Evolutionary conservation across 2,888 invertebrate species (phyloP).

Genomic region (Parochlus steinenii): DNA sequence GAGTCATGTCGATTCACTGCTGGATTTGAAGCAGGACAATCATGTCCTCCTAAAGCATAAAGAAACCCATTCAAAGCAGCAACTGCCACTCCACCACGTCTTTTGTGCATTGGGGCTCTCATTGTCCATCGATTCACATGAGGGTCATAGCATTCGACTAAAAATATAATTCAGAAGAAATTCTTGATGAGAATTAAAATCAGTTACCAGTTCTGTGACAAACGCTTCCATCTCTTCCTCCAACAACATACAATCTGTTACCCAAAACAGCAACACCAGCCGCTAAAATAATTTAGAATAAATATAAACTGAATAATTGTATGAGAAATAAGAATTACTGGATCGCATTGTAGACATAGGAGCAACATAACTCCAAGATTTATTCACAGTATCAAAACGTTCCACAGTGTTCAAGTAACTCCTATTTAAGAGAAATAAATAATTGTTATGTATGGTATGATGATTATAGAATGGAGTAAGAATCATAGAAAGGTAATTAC

Average conservation of each 20-base stretch:
- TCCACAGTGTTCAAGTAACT: conserved; percentile 89
- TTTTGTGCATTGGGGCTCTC: conserved; percentile 72
- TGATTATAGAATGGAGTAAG: too few relatives aligned
- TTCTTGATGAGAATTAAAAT: too few relatives aligned
- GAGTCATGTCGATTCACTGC: conserved; percentile 71
- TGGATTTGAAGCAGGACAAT: conserved; percentile 77
- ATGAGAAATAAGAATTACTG: too few relatives aligned
- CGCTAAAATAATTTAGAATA: too few relatives aligned
- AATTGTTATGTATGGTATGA: too few relatives aligned
- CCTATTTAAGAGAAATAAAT: conserved; percentile 17
- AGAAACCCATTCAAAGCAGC: conserved; percentile 76
- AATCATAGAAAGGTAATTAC: too few relatives aligned
- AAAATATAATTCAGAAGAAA: too few relatives aligned
- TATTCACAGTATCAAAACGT: conserved; percentile 66
- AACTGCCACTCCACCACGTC: conserved; percentile 74
- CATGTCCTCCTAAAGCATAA: conserved; percentile 87
- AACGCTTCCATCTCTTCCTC: conserved; percentile 81
- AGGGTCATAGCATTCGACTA: conserved; percentile 75
- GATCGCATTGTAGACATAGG: conserved; percentile 73
- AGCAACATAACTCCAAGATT: conserved; percentile 79
- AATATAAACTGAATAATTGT: too few relatives aligned
- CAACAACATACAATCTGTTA: conserved; percentile 75
- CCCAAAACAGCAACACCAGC: conserved; percentile 81
- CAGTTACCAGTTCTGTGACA: conserved; percentile 79
- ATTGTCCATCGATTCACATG: conserved; percentile 58